A percentile compares a stretch with the other conserved stretches of the same genome.
Evolutionary conservation across 2,888 invertebrate species (phyloP).

Genomic region (Eurytoma adleriae): DNA sequence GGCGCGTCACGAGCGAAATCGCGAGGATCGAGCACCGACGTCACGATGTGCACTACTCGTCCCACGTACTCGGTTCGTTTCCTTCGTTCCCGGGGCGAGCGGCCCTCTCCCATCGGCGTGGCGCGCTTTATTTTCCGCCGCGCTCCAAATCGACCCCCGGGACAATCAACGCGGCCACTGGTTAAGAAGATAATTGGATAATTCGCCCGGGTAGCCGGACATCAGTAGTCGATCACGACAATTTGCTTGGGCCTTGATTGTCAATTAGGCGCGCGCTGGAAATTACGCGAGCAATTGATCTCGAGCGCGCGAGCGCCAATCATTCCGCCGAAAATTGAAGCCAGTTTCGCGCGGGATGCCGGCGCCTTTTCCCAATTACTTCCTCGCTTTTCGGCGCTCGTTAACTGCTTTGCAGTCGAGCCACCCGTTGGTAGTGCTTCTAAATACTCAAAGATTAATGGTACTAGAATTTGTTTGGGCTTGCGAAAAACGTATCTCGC

Average conservation of each 20-base stretch:
- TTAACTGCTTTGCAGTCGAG: background rate
- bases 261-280: conserved; percentile 67
- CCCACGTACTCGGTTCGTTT: too few species aligned
- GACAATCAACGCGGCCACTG: conserved; percentile 24
- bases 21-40: too few species aligned
- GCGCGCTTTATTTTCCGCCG: background rate
- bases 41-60: too few species aligned
- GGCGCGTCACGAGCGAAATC: too few species aligned
- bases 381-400: background rate
- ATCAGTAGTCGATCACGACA: conserved; percentile 69
- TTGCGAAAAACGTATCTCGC: too few species aligned
- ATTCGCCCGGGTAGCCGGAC: conserved; percentile 59
- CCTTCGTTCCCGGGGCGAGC: too few species aligned
- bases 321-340: conserved; percentile 36
- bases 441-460: too few species aligned
- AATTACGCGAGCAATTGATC: conserved; percentile 62
- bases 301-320: conserved; percentile 13
- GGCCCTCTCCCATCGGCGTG: too few species aligned
- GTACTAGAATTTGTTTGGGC: too few species aligned
- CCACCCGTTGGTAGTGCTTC: too few species aligned
- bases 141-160: background rate
- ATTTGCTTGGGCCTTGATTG: conserved; percentile 69
- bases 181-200: conserved; percentile 49
- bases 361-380: background rate
- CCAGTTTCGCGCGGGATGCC: background rate